phyloP scores from a whole-genome alignment of 2,113 vertebrate species.

The Cathartes aura region DNA sequence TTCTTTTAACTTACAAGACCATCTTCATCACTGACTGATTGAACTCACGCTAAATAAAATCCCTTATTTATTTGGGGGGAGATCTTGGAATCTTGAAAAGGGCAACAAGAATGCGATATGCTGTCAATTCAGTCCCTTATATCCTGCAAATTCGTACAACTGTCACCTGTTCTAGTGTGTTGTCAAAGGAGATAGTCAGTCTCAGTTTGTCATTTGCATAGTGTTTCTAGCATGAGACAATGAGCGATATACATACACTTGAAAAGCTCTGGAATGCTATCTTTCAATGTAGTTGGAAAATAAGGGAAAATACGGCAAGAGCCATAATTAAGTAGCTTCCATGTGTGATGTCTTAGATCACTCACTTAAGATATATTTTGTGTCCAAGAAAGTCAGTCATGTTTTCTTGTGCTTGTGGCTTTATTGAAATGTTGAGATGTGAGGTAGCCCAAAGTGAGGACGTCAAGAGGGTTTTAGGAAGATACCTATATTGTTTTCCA shows the following conservation, averaged over 20 bases:
- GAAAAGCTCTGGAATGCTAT: neutral
- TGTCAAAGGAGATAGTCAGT: neutral
- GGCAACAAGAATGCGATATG: neutral
- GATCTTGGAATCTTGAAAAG: neutral
- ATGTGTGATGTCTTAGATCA: neutral
- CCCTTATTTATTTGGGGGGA: neutral
- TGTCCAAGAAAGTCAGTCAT: neutral
- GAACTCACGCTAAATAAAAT: neutral
- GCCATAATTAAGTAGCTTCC: neutral
- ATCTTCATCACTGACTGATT: neutral
- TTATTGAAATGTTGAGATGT: neutral
- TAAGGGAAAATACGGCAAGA: neutral
- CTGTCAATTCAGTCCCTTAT: neutral
- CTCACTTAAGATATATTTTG: neutral
- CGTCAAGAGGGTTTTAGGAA: neutral
- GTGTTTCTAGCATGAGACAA: neutral
- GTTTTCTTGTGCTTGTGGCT: neutral
- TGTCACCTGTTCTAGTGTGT: neutral
- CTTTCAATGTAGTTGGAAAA: neutral
- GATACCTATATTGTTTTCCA: neutral
- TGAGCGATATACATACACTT: fast-evolving
- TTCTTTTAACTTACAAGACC: neutral
- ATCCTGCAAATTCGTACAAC: neutral
- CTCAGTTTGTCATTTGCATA: neutral
- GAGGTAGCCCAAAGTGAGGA: neutral